Evolutionary conservation across 92 coral and sea anemone genomes (phyloP).

Genomic region (Phenganax stokvisi): DNA sequence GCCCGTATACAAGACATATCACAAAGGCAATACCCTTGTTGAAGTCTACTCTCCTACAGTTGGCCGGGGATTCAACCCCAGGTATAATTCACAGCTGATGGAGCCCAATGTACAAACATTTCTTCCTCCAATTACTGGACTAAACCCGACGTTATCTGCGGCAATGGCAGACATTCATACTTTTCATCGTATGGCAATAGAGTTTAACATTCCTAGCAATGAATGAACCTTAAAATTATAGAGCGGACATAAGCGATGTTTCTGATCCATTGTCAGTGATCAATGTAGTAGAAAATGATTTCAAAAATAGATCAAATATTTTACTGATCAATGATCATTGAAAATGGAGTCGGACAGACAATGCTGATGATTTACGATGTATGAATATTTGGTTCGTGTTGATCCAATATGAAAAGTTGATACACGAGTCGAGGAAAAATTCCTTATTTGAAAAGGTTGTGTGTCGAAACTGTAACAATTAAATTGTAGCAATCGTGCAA

Average conservation of each 20-base stretch:
- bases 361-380: no score
- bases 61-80: constrained; percentile 51
- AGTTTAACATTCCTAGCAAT: constrained; percentile 8
- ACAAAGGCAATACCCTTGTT: constrained; percentile 17
- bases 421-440: no score
- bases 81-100: constrained; percentile 48
- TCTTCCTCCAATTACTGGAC: constrained; percentile 39
- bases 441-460: no score
- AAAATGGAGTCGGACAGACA: no score
- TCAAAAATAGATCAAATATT: no score
- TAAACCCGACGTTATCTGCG: neutral
- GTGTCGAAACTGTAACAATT: no score
- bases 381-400: no score
- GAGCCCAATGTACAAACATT: constrained; percentile 42
- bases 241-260: no score
- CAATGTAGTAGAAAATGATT: no score
- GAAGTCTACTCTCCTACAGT: constrained; percentile 38
- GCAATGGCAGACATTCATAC: constrained; percentile 27
- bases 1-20: constrained; percentile 14
- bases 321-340: no score
- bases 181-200: constrained; percentile 22
- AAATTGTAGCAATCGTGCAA: neutral
- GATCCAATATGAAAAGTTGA: no score
- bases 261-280: no score
- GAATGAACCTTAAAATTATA: neutral